Evolutionary conservation across 2,113 vertebrate species (phyloP).

Genomic region (Hoplias malabaricus): DNA sequence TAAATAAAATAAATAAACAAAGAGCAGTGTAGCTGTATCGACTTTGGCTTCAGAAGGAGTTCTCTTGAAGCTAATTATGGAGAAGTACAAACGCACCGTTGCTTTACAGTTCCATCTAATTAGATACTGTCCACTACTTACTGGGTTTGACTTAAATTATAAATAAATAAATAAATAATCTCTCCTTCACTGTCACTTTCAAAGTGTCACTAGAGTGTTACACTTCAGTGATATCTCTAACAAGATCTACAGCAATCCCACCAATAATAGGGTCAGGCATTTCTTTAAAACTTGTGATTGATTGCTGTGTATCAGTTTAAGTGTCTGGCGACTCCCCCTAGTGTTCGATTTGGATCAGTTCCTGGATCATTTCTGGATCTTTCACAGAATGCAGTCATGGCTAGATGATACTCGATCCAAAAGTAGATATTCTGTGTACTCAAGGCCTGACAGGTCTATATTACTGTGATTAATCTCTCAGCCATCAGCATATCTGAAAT

Average conservation of each 20-base stretch:
- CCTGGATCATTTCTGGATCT: neutral
- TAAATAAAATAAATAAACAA: slow-evolving; percentile 9
- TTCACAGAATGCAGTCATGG: too few relatives aligned
- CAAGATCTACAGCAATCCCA: slow-evolving; percentile 47
- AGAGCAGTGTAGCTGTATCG: neutral
- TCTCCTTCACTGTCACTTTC: neutral
- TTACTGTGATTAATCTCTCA: neutral
- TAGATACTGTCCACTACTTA: slow-evolving; percentile 63
- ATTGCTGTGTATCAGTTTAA: neutral
- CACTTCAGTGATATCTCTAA: slow-evolving; percentile 66
- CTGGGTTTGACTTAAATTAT: slow-evolving; percentile 57
- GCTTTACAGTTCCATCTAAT: slow-evolving; percentile 58
- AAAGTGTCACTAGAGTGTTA: slow-evolving; percentile 44
- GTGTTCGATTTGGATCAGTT: slow-evolving; percentile 41
- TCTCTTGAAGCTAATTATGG: slow-evolving; percentile 56
- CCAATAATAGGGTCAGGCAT: slow-evolving; percentile 22
- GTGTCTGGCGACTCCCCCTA: slow-evolving; percentile 68
- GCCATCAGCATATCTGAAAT: neutral
- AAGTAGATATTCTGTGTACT: neutral
- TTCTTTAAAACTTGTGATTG: slow-evolving; percentile 12
- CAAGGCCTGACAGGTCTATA: neutral
- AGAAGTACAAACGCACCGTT: neutral
- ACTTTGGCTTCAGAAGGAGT: neutral
- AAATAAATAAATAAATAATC: slow-evolving; percentile 44
- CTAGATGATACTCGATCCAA: neutral